A percentile compares a stretch with the other conserved stretches of the same genome.
Evolutionary conservation across 2,797 vertebrate genomes (phyloP).

Genomic region (Amblyopsis hoosieri): DNA sequence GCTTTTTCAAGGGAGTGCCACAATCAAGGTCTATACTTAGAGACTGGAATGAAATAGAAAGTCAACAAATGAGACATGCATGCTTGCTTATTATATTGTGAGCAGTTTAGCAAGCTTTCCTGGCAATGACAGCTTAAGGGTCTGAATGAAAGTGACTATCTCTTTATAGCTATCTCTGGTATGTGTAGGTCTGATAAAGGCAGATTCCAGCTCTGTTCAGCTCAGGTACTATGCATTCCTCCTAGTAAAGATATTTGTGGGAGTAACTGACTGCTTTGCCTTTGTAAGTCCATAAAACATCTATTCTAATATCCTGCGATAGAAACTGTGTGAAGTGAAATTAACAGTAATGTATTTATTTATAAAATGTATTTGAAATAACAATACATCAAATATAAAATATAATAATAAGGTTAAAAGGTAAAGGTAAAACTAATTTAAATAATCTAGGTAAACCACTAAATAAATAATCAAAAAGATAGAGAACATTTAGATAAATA

Average conservation of each 20-base stretch:
- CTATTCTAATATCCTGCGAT: slow-evolving; percentile 28
- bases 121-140: slow-evolving; percentile 50
- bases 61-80: slow-evolving; percentile 29
- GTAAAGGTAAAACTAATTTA: not conserved
- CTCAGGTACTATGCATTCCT: slow-evolving; percentile 47
- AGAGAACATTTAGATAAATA: no score
- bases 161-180: slow-evolving; percentile 68
- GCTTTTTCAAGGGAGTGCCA: slow-evolving; percentile 6
- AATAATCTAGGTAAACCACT: not conserved
- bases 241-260: slow-evolving; percentile 43
- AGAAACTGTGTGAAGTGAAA: slow-evolving; percentile 29
- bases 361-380: no score
- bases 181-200: slow-evolving; percentile 66
- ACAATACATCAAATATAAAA: no score
- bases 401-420: not conserved
- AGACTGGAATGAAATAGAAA: slow-evolving; percentile 31
- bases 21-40: slow-evolving; percentile 38
- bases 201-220: slow-evolving; percentile 65
- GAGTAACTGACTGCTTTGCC: slow-evolving; percentile 35
- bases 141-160: slow-evolving; percentile 55
- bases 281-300: slow-evolving; percentile 40
- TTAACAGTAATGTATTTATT: slow-evolving; percentile 30
- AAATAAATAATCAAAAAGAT: no score
- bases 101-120: slow-evolving; percentile 18
- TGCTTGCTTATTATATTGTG: slow-evolving; percentile 32